phyloP scores from a whole-genome alignment of 2,113 vertebrate genomes.

The Empidonax traillii region DNA sequence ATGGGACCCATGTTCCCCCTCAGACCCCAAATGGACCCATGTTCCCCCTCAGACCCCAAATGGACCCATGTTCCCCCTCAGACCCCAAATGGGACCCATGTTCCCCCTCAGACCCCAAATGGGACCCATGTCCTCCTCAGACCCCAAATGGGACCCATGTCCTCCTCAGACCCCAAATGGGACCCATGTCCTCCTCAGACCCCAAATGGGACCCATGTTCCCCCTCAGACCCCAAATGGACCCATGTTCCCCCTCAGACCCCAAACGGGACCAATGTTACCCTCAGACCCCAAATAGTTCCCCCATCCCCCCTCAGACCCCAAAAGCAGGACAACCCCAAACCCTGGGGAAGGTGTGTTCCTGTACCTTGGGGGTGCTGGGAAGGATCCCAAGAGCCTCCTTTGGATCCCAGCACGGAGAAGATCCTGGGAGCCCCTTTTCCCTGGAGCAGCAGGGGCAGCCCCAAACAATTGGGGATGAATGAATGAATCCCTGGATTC shows the following conservation, averaged over 20 bases:
- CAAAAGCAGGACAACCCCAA: neutral
- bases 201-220: neutral
- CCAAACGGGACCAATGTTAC: too few relatives aligned
- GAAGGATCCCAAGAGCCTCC: neutral
- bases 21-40: neutral
- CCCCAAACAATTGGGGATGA: neutral
- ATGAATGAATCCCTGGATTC: neutral
- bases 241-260: too few relatives aligned
- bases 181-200: neutral
- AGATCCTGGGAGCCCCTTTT: neutral
- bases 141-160: neutral
- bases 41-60: neutral
- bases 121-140: too few relatives aligned
- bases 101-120: too few relatives aligned
- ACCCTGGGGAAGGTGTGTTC: neutral
- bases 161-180: neutral
- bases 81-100: neutral
- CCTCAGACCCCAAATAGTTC: too few relatives aligned
- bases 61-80: neutral
- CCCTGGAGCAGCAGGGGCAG: neutral
- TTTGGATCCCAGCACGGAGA: accelerated
- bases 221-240: too few relatives aligned
- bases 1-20: neutral
- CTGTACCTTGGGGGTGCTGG: neutral
- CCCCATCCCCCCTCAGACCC: too few relatives aligned